Conservation (phyloP, 2,797 vertebrate genomes). For the Chaetodon trifasciatus region DNA sequence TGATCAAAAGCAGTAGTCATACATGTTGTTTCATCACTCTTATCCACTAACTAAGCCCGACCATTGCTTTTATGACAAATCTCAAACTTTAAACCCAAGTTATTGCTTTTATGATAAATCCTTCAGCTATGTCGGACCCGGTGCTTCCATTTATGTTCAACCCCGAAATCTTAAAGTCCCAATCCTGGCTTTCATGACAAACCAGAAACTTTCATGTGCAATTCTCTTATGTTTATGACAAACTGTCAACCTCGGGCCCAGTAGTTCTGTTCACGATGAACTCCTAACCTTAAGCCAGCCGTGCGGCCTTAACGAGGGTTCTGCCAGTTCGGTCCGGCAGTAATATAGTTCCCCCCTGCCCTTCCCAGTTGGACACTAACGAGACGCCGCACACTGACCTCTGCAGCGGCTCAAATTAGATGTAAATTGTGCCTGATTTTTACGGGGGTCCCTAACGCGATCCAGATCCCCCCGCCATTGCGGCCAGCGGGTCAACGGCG, state of each 20-base stretch:
- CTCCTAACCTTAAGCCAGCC: slow-evolving; percentile 68
- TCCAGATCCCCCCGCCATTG: slow-evolving; percentile 85
- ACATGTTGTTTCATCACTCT: slow-evolving; percentile 72
- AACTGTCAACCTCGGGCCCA: slow-evolving; percentile 29
- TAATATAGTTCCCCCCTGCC: slow-evolving; percentile 57
- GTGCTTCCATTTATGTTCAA: slow-evolving; percentile 47
- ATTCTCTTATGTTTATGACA: slow-evolving; percentile 35
- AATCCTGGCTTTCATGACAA: slow-evolving; percentile 52
- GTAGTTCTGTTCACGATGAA: slow-evolving; percentile 65
- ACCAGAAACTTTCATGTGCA: slow-evolving; percentile 39
- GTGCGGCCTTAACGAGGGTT: slow-evolving; percentile 65
- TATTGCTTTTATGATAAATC: slow-evolving; percentile 66
- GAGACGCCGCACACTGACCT: slow-evolving; percentile 80
- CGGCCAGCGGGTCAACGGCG: slow-evolving; percentile 84
- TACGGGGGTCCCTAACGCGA: slow-evolving; percentile 89
- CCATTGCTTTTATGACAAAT: slow-evolving; percentile 72
- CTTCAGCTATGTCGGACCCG: slow-evolving; percentile 27
- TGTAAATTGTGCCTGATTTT: slow-evolving; percentile 88
- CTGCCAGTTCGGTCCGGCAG: slow-evolving; percentile 58
- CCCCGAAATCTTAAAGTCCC: slow-evolving; percentile 12
- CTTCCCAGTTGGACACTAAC: slow-evolving; percentile 78
- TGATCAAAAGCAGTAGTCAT: slow-evolving; percentile 81
- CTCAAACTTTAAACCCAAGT: slow-evolving; percentile 65
- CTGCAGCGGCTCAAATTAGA: slow-evolving; percentile 85
- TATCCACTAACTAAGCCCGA: slow-evolving; percentile 70